Evolutionary conservation across 2,113 vertebrate genomes (phyloP).

Genomic region (Puntigrus tetrazona): DNA sequence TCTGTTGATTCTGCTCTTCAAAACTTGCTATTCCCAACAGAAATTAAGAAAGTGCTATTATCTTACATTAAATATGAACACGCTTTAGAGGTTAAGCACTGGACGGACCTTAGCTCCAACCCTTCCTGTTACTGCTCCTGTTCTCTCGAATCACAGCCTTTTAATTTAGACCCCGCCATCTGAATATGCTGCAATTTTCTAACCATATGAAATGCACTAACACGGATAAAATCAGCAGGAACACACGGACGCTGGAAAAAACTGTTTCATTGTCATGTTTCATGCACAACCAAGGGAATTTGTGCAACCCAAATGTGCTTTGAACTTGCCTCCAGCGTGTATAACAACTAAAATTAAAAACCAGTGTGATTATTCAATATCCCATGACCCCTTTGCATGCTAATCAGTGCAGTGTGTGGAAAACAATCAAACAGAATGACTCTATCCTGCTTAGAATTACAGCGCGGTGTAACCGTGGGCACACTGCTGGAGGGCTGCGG

Average conservation of each 20-base stretch:
- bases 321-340: background rate
- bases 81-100: background rate
- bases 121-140: too few relatives aligned
- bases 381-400: slow-evolving; percentile 14
- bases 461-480: background rate
- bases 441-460: background rate
- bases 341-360: slow-evolving; percentile 9
- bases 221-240: background rate
- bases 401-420: slow-evolving; percentile 10
- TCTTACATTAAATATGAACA: background rate
- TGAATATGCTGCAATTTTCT: background rate
- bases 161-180: background rate
- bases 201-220: background rate
- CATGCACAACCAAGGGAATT: background rate
- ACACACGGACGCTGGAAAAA: background rate
- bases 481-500: background rate
- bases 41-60: background rate
- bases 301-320: background rate
- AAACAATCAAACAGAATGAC: slow-evolving; percentile 18
- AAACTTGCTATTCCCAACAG: background rate
- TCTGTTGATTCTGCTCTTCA: background rate
- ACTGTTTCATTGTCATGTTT: background rate
- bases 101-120: background rate
- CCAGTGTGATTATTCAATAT: slow-evolving; percentile 23
- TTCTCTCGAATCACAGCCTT: background rate